These are phyloP conservation scores for Akabosia matsudoensis DNA, from an alignment of 1,140 invertebrate species.

Conservation along the genomic window DNA sequence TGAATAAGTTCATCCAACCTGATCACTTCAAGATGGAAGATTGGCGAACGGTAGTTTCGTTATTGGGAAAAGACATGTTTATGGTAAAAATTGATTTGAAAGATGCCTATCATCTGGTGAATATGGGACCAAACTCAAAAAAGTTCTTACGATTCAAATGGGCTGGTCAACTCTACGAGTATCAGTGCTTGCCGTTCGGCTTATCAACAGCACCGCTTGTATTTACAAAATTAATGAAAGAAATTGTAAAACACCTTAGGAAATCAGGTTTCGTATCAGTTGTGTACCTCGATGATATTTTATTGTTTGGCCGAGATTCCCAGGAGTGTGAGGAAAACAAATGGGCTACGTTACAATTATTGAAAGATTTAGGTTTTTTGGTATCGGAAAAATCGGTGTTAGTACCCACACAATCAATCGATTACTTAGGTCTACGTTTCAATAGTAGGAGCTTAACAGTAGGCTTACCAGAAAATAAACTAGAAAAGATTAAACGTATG, in stretches of 20 bases:
- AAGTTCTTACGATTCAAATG: constrained; percentile 28
- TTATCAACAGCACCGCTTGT: constrained; percentile 4
- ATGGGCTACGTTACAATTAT: not conserved
- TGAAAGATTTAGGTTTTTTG: not conserved
- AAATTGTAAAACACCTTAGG: constrained; percentile 25
- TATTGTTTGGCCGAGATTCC: constrained; percentile 14
- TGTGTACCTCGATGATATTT: constrained; percentile 41
- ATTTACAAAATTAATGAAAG: constrained; percentile 28
- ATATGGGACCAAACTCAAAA: not conserved
- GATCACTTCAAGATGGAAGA: constrained; percentile 41
- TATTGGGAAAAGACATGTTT: constrained; percentile 24
- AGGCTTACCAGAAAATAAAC: constrained; percentile 6
- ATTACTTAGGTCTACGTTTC: constrained; percentile 33
- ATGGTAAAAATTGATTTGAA: constrained; percentile 32
- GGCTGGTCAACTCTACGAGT: constrained; percentile 6
- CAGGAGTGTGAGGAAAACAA: not conserved
- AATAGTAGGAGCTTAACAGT: not conserved
- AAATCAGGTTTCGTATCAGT: not conserved
- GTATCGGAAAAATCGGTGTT: constrained; percentile 1
- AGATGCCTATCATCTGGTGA: constrained; percentile 34
- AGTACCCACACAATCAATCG: not conserved
- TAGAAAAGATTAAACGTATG: not conserved
- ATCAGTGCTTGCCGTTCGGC: constrained; percentile 25
- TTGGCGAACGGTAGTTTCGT: constrained; percentile 13
- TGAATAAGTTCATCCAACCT: constrained; percentile 28